Conservation (phyloP, 1,140 invertebrate genomes). For the Planococcus citri region DNA sequence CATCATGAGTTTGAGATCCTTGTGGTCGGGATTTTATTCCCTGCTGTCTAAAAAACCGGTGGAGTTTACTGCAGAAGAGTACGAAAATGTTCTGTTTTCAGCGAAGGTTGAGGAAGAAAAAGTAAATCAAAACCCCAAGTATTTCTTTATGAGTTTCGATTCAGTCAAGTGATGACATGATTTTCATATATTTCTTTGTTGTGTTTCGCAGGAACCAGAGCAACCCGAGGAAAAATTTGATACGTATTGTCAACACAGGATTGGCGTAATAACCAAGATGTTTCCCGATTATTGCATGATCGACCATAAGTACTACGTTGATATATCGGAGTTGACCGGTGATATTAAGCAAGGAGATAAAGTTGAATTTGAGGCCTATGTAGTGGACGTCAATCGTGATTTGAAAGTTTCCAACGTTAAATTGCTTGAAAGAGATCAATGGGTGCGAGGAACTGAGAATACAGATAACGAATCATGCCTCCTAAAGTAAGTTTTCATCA, state of each 20-base stretch:
- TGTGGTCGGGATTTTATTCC: neutral
- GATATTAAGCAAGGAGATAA: neutral
- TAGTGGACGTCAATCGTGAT: neutral
- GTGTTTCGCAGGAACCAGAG: neutral
- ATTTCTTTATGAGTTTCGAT: too few species aligned
- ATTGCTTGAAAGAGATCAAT: neutral
- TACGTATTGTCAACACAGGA: neutral
- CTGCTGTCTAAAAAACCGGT: neutral
- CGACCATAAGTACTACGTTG: neutral
- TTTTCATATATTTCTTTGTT: neutral
- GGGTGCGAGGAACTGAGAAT: neutral
- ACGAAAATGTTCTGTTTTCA: neutral
- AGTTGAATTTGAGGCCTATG: neutral
- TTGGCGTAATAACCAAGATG: neutral
- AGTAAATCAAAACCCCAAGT: too few species aligned
- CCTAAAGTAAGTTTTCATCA: neutral
- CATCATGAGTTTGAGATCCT: neutral
- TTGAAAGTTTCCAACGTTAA: neutral
- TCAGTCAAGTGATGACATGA: neutral
- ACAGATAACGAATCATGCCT: neutral
- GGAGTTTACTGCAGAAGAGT: neutral
- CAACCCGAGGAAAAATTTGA: neutral
- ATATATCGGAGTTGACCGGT: neutral
- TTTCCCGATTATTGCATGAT: neutral
- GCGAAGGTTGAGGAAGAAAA: neutral